Evolutionary conservation across 2,113 vertebrate species (phyloP), one percentile per base, ranked within the genome.

Genomic region (Cygnus buccinator): DNA sequence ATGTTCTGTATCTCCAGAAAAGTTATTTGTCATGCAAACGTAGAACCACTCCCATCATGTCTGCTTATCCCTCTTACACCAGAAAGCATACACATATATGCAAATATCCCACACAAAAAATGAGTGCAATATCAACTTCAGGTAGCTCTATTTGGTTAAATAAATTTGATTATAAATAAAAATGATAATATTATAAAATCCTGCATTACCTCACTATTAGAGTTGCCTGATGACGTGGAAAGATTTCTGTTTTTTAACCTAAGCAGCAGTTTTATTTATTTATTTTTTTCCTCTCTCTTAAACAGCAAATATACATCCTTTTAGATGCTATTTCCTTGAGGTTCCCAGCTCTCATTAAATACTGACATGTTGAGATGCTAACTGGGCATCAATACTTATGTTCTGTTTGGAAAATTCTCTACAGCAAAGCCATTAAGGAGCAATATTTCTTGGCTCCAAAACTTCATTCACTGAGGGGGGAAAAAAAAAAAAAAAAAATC

Each of bases 371-470:
- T 95, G 73, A 84, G 58, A 70, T 70, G 41, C 21, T 66, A 90
- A 71, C 44, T 84, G 74, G 85, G 90, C 46, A 33, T 66, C 28
- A 6, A 13, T 21, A 10, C 31, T 83, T 74, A 43, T 48, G 22
- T 46, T 84, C 10, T 37, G 52, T 76, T 68, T 72, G 41, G 44
- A 82, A 87, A 61, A 37, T 5, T 82, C 61, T 63, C 71, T 80
- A 22, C 33, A 90, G 63, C 79, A 58, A 80, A 86, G 59, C 63
- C 63, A 55, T 76, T 41, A 48, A 70, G 63, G 63, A 93, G 21
- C 23, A 71, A 68, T 59, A 77, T 62, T 93, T 84, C n/a, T 61
- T 86, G 59, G 65, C 86, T 90, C 55, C 37, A 89, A 84, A 94
- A 55, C 13, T 15, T 29, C 8, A 50, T 23, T 18, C 13, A 1